Evolutionary conservation across 2,888 invertebrate genomes (phyloP), one percentile per base, ranked within the genome.

Genomic region (Craniophora ligustri): DNA sequence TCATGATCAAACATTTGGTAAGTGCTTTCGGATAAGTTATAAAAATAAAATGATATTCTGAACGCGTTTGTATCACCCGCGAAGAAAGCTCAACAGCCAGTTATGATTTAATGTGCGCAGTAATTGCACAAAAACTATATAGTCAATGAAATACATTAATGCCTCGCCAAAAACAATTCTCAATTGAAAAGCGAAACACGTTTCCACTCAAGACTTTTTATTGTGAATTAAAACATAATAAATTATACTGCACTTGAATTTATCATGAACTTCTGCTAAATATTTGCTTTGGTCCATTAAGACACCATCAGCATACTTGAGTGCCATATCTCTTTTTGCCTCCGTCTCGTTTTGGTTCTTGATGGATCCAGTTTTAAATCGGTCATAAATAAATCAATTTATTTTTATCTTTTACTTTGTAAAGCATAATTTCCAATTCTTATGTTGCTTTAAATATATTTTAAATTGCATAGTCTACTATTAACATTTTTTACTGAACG

Each of bases 161-260:
- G 38, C 38, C 32, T 39, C 34, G 23, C 44, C 48, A 46, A 55
- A 69, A 57, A 48, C 36, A 45, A 44, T 41, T 46, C 18, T 15
- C 48, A 55, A 72, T 72, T 70, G 58, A 59, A 35, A 74, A 45
- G 55, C 75, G 47, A 69, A 67, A 65, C 69, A 72, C 72, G 76
- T 70, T 65, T 61, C 35, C 16, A 48, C 36, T 42, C 44, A n/a
- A 47, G 47, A 75, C 57, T 76, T 78, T 81, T 80, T 79, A 76
- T 68, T 62, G 67, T 78, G 81, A 84, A 85, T 86, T 82, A 80
- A 84, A 88, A 82, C 78, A 72, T 85, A 81, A 79, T 86, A 85
- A 85, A 84, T 80, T 80, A 81, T 80, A 79, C 81, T 69, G 69
- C 67, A 68, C 67, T 75, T 78, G 80, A 80, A 84, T 86, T 79